Percentiles rank a stretch among this genome's conserved stretches.
phyloP scores from a whole-genome alignment of 2,113 vertebrate genomes.

The Pogona vitticeps region DNA sequence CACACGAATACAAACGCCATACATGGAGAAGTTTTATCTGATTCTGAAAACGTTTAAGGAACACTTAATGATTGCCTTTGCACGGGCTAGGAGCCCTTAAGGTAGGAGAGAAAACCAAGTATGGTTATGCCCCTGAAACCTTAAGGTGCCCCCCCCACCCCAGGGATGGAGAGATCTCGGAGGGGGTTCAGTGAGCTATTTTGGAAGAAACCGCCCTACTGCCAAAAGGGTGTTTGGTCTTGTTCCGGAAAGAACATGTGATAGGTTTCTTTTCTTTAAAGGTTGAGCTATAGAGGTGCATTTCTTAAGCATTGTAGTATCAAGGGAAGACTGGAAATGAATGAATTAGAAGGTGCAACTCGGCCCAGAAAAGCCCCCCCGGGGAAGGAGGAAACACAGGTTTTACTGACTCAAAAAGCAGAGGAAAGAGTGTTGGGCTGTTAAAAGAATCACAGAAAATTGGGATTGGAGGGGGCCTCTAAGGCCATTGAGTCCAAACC shows the following conservation, averaged over 20 bases:
- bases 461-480: no score
- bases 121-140: constrained; percentile 19
- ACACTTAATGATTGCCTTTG: constrained; percentile 19
- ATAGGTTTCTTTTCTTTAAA: not conserved
- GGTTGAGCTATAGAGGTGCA: not conserved
- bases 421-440: not conserved
- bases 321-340: not conserved
- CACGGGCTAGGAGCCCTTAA: not conserved
- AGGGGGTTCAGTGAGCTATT: not conserved
- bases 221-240: not conserved
- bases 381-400: not conserved
- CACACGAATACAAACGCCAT: constrained; percentile 21
- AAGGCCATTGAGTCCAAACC: no score
- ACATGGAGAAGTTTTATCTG: constrained; percentile 34
- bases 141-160: not conserved
- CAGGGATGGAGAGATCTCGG: not conserved
- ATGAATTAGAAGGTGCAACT: not conserved
- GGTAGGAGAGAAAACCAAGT: constrained; percentile 30
- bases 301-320: not conserved
- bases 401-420: not conserved
- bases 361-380: not conserved
- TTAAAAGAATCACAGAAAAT: no score
- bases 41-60: constrained; percentile 24
- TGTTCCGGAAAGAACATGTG: not conserved
- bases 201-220: not conserved